phyloP scores from a whole-genome alignment of 1,140 invertebrate species.

The Aporrectodea caliginosa region DNA sequence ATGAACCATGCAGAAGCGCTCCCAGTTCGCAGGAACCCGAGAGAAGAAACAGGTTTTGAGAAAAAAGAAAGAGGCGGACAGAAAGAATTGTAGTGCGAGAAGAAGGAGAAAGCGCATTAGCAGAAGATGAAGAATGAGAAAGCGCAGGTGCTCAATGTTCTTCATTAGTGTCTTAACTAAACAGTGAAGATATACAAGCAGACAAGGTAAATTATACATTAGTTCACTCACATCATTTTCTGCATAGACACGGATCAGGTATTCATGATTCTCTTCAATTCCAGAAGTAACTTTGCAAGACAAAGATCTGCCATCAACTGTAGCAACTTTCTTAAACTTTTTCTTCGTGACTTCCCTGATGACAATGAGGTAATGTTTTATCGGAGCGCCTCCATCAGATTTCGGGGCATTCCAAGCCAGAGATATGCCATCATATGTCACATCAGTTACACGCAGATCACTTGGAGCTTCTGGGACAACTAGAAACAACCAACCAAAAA shows the following conservation, averaged over 20 bases:
- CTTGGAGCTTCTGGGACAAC: constrained; percentile 19
- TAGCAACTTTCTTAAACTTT: constrained; percentile 23
- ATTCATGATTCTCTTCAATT: constrained; percentile 66
- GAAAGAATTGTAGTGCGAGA: too few relatives aligned
- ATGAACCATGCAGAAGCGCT: too few relatives aligned
- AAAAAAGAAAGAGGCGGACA: too few relatives aligned
- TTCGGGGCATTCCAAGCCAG: constrained; percentile 17
- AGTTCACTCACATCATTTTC: constrained; percentile 98
- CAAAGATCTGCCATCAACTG: constrained; percentile 8
- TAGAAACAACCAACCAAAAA: constrained; percentile 11
- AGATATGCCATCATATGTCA: constrained; percentile 1
- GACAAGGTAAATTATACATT: too few relatives aligned
- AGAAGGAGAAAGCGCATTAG: too few relatives aligned
- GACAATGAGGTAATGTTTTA: constrained; percentile 16
- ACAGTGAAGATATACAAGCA: too few relatives aligned
- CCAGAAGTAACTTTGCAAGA: not conserved
- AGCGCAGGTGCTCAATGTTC: too few relatives aligned
- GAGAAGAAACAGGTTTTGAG: too few relatives aligned
- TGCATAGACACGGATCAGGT: constrained; percentile 90
- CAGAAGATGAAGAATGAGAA: too few relatives aligned
- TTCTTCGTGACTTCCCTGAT: constrained; percentile 9
- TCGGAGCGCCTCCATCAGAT: constrained; percentile 1
- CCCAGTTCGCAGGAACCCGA: too few relatives aligned
- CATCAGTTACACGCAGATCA: constrained; percentile 3
- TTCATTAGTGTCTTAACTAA: too few relatives aligned